Conservation (phyloP, 2,888 invertebrate species). For the Cheilosia vernalis region DNA sequence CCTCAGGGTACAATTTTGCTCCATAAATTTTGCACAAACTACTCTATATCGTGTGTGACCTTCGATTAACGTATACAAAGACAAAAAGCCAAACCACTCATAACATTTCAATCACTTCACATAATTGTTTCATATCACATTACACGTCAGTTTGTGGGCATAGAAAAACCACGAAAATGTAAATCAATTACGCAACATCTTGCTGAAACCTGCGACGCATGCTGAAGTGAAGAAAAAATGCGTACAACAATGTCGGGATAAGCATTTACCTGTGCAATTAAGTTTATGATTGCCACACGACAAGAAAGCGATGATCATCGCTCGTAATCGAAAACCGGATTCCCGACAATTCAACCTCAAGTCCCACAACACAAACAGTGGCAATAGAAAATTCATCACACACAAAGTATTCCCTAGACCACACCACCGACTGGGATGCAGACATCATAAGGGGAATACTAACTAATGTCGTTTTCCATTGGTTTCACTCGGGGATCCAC, state of each 20-base stretch:
- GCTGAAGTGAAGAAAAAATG: slow-evolving; percentile 6
- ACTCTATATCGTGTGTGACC: slow-evolving; percentile 5
- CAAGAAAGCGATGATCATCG: slow-evolving; percentile 56
- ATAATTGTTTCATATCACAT: slow-evolving; percentile 43
- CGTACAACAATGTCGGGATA: slow-evolving; percentile 41
- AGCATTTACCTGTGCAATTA: slow-evolving; percentile 64
- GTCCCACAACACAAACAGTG: slow-evolving; percentile 34
- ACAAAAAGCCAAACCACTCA: slow-evolving; percentile 8
- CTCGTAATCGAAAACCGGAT: slow-evolving; percentile 60
- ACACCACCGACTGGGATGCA: neutral
- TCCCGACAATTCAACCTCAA: slow-evolving; percentile 35
- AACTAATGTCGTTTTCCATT: no score
- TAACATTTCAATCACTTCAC: slow-evolving; percentile 46
- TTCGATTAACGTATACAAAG: neutral
- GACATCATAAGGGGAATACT: slow-evolving; percentile 42
- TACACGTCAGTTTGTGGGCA: slow-evolving; percentile 2
- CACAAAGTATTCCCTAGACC: neutral
- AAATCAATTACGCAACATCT: slow-evolving; percentile 57
- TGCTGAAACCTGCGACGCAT: neutral
- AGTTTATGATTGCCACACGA: slow-evolving; percentile 68
- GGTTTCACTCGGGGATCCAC: no score
- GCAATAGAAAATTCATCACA: slow-evolving; percentile 28
- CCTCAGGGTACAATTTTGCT: neutral
- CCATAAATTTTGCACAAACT: neutral
- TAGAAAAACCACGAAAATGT: slow-evolving; percentile 46